phyloP scores from a whole-genome alignment of 2,888 invertebrate genomes.

The Eulithis prunata region DNA sequence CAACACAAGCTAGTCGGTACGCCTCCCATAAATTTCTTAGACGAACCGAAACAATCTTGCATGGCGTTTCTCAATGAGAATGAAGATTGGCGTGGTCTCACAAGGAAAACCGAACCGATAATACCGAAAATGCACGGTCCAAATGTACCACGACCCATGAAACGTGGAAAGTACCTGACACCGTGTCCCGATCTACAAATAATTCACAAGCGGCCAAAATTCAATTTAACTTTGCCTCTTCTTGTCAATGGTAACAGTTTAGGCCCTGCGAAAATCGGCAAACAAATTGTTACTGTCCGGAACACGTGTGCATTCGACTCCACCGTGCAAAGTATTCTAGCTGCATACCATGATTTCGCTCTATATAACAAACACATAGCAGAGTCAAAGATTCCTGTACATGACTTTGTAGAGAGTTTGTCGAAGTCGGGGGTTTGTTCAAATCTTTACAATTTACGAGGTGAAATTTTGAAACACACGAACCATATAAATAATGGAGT shows the following conservation, averaged over 20 bases:
- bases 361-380: no score
- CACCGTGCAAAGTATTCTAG: no score
- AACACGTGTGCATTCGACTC: no score
- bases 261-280: no score
- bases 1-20: background rate
- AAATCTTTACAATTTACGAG: background rate
- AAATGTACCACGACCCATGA: background rate
- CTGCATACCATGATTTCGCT: no score
- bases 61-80: conserved; percentile 3
- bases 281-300: no score
- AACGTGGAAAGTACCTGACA: background rate
- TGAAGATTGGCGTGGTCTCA: conserved; percentile 1
- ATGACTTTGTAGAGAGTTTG: background rate
- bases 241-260: no score
- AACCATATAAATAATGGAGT: background rate
- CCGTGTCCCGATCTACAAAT: no score
- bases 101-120: conserved; percentile 1
- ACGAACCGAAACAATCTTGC: background rate
- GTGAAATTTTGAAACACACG: conserved; percentile 5
- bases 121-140: background rate
- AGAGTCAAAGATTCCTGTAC: conserved; percentile 2
- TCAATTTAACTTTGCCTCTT: no score
- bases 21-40: background rate
- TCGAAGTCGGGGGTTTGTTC: conserved; percentile 3
- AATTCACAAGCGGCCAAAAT: no score